Evolutionary conservation across 2,113 vertebrate genomes (phyloP).

Genomic region (Oncorhynchus gorbuscha): DNA sequence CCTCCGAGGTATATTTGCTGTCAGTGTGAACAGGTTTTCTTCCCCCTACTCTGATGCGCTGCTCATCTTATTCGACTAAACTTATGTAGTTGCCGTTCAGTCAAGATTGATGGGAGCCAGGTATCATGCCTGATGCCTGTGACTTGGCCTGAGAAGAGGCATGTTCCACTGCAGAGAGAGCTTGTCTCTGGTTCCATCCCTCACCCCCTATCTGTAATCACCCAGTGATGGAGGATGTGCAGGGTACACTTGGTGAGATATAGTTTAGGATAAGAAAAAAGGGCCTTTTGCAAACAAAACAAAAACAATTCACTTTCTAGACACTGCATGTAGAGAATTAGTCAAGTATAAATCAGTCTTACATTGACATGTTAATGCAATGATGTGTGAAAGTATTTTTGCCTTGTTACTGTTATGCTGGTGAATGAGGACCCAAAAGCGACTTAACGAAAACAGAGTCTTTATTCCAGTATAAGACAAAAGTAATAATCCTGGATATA

Average conservation of each 20-base stretch:
- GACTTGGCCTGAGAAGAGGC: conserved; percentile 30
- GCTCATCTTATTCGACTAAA: conserved; percentile 7
- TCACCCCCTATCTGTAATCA: conserved; percentile 42
- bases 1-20: conserved; percentile 71
- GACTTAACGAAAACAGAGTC: too few species aligned
- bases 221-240: conserved; percentile 56
- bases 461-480: too few species aligned
- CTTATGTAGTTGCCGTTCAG: conserved; percentile 24
- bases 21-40: conserved; percentile 49
- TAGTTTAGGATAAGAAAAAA: conserved; percentile 43
- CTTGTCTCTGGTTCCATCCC: conserved; percentile 56
- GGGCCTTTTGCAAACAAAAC: conserved; percentile 12
- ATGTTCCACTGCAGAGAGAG: conserved; percentile 25
- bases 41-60: conserved; percentile 20
- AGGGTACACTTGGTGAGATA: conserved; percentile 37
- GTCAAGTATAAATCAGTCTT: too few species aligned
- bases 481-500: too few species aligned
- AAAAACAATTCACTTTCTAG: too few species aligned
- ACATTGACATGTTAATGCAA: too few species aligned
- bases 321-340: too few species aligned
- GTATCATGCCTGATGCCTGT: background rate
- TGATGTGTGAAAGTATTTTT: too few species aligned
- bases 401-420: too few species aligned
- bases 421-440: too few species aligned
- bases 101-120: conserved; percentile 53